Conservation (phyloP, 2,797 vertebrate species). For the Pangasius sanitwongsei region DNA sequence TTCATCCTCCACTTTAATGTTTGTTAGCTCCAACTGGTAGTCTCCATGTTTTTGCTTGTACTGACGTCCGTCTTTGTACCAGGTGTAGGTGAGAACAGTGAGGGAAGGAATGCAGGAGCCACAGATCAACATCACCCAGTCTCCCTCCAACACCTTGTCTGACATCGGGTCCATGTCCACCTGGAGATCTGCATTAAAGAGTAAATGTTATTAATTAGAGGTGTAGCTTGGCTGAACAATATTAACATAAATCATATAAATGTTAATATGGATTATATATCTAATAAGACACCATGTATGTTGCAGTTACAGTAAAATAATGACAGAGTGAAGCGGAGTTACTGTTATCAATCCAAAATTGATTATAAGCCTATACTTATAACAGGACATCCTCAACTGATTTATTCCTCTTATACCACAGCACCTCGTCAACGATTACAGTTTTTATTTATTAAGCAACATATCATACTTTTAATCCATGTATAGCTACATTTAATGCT, state of each 20-base stretch:
- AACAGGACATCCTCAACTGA: too few relatives aligned
- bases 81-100: slow-evolving; percentile 37
- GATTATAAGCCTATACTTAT: too few relatives aligned
- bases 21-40: slow-evolving; percentile 1
- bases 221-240: background rate
- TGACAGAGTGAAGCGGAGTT: background rate
- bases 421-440: too few relatives aligned
- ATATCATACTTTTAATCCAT: too few relatives aligned
- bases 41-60: background rate
- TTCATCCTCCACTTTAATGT: slow-evolving; percentile 7
- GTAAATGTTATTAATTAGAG: background rate
- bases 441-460: too few relatives aligned
- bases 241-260: background rate
- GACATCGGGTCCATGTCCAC: slow-evolving; percentile 13
- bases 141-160: slow-evolving; percentile 24
- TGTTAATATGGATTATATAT: background rate
- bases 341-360: too few relatives aligned
- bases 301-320: background rate
- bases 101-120: slow-evolving; percentile 46
- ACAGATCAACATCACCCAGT: slow-evolving; percentile 29
- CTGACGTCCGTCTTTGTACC: slow-evolving; percentile 33
- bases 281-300: background rate
- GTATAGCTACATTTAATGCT: too few relatives aligned
- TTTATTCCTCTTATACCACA: too few relatives aligned
- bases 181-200: slow-evolving; percentile 5